Evolutionary conservation across 2,797 vertebrate species (phyloP).

Genomic region (Rhinichthys osculus): DNA sequence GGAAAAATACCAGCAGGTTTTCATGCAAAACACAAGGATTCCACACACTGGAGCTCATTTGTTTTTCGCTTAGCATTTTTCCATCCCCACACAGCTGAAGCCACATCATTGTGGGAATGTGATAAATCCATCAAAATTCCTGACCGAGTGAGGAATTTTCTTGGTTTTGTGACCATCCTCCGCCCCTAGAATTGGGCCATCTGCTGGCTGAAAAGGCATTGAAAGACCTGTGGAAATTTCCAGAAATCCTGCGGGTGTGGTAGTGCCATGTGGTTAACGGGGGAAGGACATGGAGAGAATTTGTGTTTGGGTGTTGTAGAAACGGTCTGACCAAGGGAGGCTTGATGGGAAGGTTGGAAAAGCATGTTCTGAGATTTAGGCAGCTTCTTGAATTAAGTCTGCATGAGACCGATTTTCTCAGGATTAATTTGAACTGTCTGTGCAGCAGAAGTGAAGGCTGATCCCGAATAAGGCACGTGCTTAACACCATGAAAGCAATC

Average conservation of each 20-base stretch:
- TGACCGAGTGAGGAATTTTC: neutral
- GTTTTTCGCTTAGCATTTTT: slow-evolving; percentile 23
- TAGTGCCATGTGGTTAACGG: neutral
- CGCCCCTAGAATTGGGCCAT: neutral
- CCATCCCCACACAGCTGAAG: slow-evolving; percentile 10
- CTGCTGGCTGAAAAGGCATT: neutral
- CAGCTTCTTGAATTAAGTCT: slow-evolving; percentile 1
- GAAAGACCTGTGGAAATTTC: slow-evolving; percentile 17
- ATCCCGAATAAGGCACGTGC: neutral
- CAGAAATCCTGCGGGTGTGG: slow-evolving; percentile 13
- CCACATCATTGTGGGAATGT: slow-evolving; percentile 29
- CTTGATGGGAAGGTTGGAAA: neutral
- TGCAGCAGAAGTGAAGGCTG: slow-evolving; percentile 57
- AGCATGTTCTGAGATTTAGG: neutral
- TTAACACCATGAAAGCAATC: slow-evolving; percentile 14
- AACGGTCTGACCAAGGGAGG: neutral
- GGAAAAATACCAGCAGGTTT: slow-evolving; percentile 46
- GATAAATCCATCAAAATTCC: slow-evolving; percentile 26
- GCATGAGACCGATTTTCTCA: slow-evolving; percentile 45
- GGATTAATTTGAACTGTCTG: slow-evolving; percentile 57
- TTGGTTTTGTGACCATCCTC: slow-evolving; percentile 3
- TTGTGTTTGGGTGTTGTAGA: neutral
- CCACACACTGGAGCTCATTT: slow-evolving; percentile 24
- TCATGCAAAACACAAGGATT: slow-evolving; percentile 24
- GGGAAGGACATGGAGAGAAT: neutral